These are phyloP conservation scores for Cyanoramphus novaezelandiae DNA, from an alignment of 2,113 vertebrate genomes.

Conservation along the genomic window DNA sequence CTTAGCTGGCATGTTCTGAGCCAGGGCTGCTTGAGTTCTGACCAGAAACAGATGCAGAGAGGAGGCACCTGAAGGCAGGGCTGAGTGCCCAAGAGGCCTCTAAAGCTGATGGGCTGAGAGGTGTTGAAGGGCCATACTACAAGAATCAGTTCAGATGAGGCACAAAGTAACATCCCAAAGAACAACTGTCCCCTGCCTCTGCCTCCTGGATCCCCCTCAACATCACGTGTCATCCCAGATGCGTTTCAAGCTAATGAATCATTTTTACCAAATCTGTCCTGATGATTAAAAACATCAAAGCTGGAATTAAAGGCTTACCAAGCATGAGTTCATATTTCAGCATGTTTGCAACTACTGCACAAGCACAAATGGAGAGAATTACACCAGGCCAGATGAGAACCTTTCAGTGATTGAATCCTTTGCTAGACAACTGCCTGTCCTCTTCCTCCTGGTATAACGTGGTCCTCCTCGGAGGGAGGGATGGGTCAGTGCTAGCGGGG, in stretches of 20 bases:
- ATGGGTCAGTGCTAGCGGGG: neutral
- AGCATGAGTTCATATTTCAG: conserved; percentile 34
- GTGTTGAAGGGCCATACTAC: neutral
- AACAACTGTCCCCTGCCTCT: neutral
- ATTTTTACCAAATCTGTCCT: conserved; percentile 32
- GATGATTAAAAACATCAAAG: conserved; percentile 68
- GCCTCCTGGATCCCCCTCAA: neutral
- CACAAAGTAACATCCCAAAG: neutral
- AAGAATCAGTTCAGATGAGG: neutral
- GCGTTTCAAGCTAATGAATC: conserved; percentile 49
- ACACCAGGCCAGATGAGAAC: neutral
- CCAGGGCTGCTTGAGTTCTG: neutral
- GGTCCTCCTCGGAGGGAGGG: neutral
- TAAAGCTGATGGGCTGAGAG: neutral
- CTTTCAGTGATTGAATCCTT: neutral
- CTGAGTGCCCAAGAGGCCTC: neutral
- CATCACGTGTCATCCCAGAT: neutral
- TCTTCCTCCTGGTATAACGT: neutral
- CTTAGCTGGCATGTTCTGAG: neutral
- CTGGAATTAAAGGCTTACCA: conserved; percentile 61
- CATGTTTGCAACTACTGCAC: conserved; percentile 1
- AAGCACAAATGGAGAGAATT: conserved; percentile 13
- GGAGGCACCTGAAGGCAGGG: neutral
- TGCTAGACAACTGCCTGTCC: neutral
- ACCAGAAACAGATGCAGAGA: neutral